Conservation (phyloP, 30 jellyfish, hydroid and myxozoan species). For the Morbakka virulenta region DNA sequence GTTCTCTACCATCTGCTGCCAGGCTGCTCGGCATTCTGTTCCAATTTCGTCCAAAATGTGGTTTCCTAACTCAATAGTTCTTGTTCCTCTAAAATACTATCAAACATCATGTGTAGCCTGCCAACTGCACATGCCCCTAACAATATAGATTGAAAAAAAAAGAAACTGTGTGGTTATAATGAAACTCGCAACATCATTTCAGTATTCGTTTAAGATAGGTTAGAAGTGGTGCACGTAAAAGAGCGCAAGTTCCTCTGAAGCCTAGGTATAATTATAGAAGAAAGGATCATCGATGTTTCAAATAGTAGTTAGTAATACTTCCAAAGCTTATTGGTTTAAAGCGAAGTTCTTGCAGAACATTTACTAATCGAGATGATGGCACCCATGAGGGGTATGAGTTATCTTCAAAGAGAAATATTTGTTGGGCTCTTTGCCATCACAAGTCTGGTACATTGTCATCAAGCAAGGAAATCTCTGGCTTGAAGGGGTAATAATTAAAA, state of each 20-base stretch:
- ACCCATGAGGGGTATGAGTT: constrained; percentile 29
- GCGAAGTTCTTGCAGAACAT: constrained; percentile 19
- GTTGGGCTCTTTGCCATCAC: constrained; percentile 41
- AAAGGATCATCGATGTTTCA: constrained; percentile 46
- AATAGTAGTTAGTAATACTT: constrained; percentile 11
- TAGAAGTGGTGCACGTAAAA: constrained; percentile 29
- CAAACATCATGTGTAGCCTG: constrained; percentile 36
- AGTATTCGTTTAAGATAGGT: constrained; percentile 35
- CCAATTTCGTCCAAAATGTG: too few species aligned
- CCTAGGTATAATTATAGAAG: constrained; percentile 44
- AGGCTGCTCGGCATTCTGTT: too few species aligned
- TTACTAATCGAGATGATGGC: constrained; percentile 5
- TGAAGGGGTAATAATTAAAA: constrained; percentile 6
- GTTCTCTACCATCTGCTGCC: too few species aligned
- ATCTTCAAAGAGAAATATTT: constrained; percentile 29
- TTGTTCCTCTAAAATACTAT: constrained; percentile 45
- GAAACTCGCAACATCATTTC: constrained; percentile 44
- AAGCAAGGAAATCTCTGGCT: constrained; percentile 19
- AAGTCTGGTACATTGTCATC: constrained; percentile 9
- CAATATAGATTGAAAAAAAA: constrained; percentile 40
- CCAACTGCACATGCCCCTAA: constrained; percentile 43
- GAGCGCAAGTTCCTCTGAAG: constrained; percentile 26
- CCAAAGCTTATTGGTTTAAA: constrained; percentile 5
- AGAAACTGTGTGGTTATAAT: constrained; percentile 40
- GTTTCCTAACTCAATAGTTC: too few species aligned